A percentile compares a stretch with the other conserved stretches of the same genome.
phyloP scores from a whole-genome alignment of 2,797 vertebrate species.

The Poecilia velifera region DNA sequence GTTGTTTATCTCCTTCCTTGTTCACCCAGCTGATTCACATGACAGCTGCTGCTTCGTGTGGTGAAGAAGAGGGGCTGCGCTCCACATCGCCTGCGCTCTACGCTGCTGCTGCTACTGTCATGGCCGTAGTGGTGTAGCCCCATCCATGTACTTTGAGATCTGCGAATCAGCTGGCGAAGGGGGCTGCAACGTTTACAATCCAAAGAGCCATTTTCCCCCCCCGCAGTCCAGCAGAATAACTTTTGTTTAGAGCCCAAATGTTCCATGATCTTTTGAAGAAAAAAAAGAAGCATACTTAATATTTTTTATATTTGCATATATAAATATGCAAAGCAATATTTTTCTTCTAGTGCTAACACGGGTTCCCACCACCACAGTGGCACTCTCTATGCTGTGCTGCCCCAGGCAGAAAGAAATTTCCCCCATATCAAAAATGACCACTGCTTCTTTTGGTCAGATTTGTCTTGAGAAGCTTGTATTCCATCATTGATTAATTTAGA shows the following conservation, averaged over 20 bases:
- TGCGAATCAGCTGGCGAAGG: conserved; percentile 4
- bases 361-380: too few species aligned
- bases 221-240: background rate
- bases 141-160: conserved; percentile 55
- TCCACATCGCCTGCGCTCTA: conserved; percentile 11
- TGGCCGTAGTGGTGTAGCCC: background rate
- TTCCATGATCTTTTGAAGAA: too few species aligned
- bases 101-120: background rate
- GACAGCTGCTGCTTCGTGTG: conserved; percentile 68
- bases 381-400: background rate
- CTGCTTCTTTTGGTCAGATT: background rate
- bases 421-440: background rate
- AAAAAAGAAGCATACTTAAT: background rate
- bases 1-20: conserved; percentile 73
- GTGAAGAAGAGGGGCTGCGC: conserved; percentile 21
- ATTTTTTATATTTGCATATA: background rate
- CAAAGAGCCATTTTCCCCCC: background rate
- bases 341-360: background rate
- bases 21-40: conserved; percentile 80
- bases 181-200: background rate
- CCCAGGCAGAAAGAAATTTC: background rate
- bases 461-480: background rate
- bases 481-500: background rate
- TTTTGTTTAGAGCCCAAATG: background rate
- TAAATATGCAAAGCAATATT: background rate